phyloP scores from a whole-genome alignment of 1,140 invertebrate species.

The Idris sp. region DNA sequence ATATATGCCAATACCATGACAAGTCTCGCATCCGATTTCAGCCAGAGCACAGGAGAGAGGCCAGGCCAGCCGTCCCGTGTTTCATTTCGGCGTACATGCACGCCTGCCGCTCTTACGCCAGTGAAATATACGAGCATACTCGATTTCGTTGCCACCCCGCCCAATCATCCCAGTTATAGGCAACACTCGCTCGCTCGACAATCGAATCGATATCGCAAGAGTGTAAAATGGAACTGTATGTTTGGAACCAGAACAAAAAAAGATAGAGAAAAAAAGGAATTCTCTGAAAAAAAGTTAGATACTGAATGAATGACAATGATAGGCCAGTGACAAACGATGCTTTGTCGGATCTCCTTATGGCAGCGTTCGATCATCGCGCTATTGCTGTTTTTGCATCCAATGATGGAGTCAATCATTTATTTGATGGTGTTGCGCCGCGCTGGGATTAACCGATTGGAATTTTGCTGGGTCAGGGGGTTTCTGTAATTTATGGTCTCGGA shows the following conservation, averaged over 20 bases:
- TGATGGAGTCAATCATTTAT: slow-evolving; percentile 29
- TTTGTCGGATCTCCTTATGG: slow-evolving; percentile 24
- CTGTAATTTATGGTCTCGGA: slow-evolving; percentile 28
- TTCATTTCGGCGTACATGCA: slow-evolving; percentile 65
- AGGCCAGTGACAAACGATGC: slow-evolving; percentile 23
- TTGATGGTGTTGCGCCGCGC: slow-evolving; percentile 19
- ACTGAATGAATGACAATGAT: no score
- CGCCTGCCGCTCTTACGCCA: slow-evolving; percentile 58
- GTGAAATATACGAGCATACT: slow-evolving; percentile 61
- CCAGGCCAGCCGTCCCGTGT: slow-evolving; percentile 53
- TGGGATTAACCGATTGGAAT: slow-evolving; percentile 42
- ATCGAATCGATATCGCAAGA: slow-evolving; percentile 58
- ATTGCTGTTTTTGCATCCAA: slow-evolving; percentile 20
- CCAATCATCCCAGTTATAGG: slow-evolving; percentile 34
- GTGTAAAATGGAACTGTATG: slow-evolving; percentile 43
- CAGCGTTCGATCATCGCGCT: slow-evolving; percentile 11
- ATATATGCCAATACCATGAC: slow-evolving; percentile 63
- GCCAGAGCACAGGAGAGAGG: slow-evolving; percentile 51
- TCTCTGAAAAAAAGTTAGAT: no score
- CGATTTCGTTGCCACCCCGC: slow-evolving; percentile 34
- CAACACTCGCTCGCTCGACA: slow-evolving; percentile 51
- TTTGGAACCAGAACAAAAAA: no score
- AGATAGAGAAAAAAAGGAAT: no score
- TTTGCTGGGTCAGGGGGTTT: slow-evolving; percentile 33
- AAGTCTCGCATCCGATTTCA: slow-evolving; percentile 63